A percentile compares a stretch with the other conserved stretches of the same genome.
These are phyloP conservation scores for Chloroceryle aenea DNA, from an alignment of 2,113 vertebrate species.

Conservation along the genomic window DNA sequence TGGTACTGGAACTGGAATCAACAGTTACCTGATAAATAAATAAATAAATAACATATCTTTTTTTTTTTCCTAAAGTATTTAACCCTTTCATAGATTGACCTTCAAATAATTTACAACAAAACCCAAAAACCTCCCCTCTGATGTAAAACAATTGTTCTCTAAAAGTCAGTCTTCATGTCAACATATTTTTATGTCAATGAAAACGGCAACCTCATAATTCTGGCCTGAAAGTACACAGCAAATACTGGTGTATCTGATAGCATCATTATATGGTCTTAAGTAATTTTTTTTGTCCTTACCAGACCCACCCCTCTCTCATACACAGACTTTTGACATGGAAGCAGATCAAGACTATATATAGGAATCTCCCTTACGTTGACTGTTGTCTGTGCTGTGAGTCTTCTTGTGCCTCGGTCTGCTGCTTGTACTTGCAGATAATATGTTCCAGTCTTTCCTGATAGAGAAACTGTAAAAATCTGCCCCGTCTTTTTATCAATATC, in stretches of 20 bases:
- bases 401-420: conserved; percentile 58
- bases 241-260: neutral
- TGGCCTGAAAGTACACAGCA: neutral
- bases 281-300: neutral
- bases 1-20: conserved; percentile 36
- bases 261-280: too few relatives aligned
- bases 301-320: neutral
- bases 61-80: neutral
- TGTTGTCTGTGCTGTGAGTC: conserved; percentile 39
- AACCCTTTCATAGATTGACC: neutral
- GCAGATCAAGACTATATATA: neutral
- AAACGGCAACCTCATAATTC: neutral
- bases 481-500: conserved; percentile 76
- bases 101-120: neutral
- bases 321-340: neutral
- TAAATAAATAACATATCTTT: neutral
- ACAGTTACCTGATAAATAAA: conserved; percentile 69
- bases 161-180: neutral
- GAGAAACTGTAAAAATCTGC: conserved; percentile 75
- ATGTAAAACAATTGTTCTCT: neutral
- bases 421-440: conserved; percentile 58
- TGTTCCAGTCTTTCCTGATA: conserved; percentile 11
- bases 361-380: conserved; percentile 65
- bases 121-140: neutral
- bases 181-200: neutral